phyloP scores from a whole-genome alignment of 2,113 vertebrate genomes.

The Ochotona curzoniae region DNA sequence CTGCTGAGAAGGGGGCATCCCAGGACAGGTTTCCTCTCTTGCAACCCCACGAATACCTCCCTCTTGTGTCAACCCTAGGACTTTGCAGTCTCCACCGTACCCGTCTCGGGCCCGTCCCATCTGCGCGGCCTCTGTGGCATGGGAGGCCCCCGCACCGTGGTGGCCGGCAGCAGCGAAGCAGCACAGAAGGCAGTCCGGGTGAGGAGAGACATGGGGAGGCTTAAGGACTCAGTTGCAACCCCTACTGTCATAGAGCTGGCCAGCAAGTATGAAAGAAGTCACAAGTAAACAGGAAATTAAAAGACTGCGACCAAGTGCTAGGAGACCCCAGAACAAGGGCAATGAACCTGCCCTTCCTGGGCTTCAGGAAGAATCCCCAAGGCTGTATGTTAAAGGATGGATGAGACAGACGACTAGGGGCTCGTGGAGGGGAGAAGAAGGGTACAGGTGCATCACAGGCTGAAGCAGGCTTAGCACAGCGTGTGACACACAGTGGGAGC shows the following conservation, averaged over 20 bases:
- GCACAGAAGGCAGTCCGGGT: constrained; percentile 93
- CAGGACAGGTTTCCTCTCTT: neutral
- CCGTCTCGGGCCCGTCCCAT: constrained; percentile 88
- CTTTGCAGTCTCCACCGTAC: constrained; percentile 93
- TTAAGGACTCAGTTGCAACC: neutral
- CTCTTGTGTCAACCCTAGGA: constrained; percentile 84
- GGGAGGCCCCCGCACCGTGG: constrained; percentile 92
- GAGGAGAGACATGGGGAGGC: constrained; percentile 42
- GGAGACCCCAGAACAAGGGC: neutral
- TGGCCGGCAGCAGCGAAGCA: constrained; percentile 89
- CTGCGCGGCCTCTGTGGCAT: constrained; percentile 94
- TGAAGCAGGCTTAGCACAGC: neutral
- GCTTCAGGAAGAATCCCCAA: constrained; percentile 10
- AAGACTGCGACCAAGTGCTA: neutral
- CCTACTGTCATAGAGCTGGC: neutral
- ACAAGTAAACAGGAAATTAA: neutral
- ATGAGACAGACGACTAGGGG: neutral
- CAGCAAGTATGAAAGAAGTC: neutral
- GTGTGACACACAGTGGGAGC: neutral
- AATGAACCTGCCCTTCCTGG: neutral
- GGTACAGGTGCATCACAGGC: neutral
- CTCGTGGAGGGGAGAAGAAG: neutral
- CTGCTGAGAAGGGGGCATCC: neutral
- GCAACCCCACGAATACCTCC: neutral
- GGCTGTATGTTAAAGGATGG: constrained; percentile 11